These are phyloP conservation scores for Leptopilina clavipes DNA, from an alignment of 1,140 invertebrate genomes.

Conservation along the genomic window DNA sequence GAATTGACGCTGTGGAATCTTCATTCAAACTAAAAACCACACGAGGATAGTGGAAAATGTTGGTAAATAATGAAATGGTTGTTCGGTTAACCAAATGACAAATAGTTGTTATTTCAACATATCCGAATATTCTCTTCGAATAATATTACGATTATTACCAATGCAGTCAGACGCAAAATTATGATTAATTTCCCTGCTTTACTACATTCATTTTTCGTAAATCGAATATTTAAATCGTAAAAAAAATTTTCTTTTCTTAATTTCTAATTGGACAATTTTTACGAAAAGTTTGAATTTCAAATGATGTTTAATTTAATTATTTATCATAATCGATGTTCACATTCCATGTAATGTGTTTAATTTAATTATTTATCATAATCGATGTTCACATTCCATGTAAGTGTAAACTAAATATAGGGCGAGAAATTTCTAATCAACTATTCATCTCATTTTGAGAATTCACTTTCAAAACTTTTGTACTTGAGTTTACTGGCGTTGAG, in stretches of 20 bases:
- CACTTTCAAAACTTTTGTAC: constrained; percentile 15
- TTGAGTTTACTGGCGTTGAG: background rate
- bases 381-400: too few species aligned
- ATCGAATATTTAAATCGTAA: too few species aligned
- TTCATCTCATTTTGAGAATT: constrained; percentile 19
- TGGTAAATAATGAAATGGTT: background rate
- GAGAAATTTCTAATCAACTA: constrained; percentile 25
- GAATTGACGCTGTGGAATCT: background rate
- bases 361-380: too few species aligned
- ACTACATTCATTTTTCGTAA: too few species aligned
- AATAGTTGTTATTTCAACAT: constrained; percentile 19
- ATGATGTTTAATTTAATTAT: background rate
- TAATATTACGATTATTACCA: constrained; percentile 7
- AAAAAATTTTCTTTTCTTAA: background rate
- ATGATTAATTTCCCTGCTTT: background rate
- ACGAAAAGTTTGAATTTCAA: background rate
- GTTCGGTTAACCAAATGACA: constrained; percentile 29
- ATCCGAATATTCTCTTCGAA: constrained; percentile 15
- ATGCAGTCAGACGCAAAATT: background rate
- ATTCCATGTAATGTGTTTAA: too few species aligned
- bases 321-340: too few species aligned
- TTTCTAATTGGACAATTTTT: background rate
- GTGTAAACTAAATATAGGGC: too few species aligned
- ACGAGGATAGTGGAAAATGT: background rate
- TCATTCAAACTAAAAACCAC: constrained; percentile 25